Evolutionary conservation across 2,113 vertebrate species (phyloP).

Genomic region (Perccottus glenii): DNA sequence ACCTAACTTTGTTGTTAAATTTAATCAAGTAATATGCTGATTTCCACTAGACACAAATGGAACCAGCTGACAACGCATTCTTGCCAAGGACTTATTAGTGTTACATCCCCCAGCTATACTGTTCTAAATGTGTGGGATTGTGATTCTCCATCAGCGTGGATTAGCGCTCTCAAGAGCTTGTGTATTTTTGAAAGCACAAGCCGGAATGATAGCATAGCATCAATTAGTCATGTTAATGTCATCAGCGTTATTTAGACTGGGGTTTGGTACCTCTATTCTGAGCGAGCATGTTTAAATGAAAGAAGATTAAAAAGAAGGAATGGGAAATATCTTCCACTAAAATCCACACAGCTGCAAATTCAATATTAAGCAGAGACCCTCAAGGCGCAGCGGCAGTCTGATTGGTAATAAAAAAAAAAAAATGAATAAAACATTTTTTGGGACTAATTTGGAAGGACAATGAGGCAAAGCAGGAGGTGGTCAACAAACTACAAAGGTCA

Average conservation of each 20-base stretch:
- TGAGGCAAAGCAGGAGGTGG: conserved; percentile 22
- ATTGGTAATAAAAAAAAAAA: conserved; percentile 52
- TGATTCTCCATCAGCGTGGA: conserved; percentile 43
- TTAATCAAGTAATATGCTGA: background rate
- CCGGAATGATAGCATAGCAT: conserved; percentile 23
- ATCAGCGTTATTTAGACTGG: conserved; percentile 33
- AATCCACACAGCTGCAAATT: conserved; percentile 52
- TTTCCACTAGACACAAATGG: background rate
- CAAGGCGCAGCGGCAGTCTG: conserved; percentile 49
- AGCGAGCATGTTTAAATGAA: conserved; percentile 20
- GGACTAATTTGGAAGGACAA: conserved; percentile 34
- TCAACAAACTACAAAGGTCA: conserved; percentile 7
- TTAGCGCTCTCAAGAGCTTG: conserved; percentile 28
- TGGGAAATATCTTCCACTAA: conserved; percentile 57
- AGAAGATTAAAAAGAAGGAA: conserved; percentile 55
- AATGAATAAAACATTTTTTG: conserved; percentile 62
- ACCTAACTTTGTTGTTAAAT: no score
- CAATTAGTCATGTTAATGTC: conserved; percentile 61
- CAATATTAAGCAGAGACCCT: conserved; percentile 71
- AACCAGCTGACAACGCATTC: background rate
- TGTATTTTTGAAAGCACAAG: conserved; percentile 18
- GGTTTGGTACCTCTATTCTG: conserved; percentile 41
- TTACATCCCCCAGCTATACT: conserved; percentile 8
- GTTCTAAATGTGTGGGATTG: conserved; percentile 28
- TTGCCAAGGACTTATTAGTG: conserved; percentile 5